Conservation (phyloP, 2,888 invertebrate species). For the Malthinus seriepunctatus region DNA sequence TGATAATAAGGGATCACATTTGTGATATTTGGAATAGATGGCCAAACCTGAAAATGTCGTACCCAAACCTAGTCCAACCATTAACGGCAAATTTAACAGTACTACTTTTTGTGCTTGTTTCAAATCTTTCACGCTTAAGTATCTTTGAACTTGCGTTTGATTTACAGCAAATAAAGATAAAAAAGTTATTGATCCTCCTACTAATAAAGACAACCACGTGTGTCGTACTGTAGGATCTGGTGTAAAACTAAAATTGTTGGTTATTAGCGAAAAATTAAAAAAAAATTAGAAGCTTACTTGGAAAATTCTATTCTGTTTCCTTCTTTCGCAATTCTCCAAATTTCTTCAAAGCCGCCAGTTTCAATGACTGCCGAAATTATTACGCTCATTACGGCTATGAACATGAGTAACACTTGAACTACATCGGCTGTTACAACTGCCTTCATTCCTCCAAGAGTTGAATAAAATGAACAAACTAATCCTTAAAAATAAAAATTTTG, state of each 20-base stretch:
- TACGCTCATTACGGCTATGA: slow-evolving; percentile 75
- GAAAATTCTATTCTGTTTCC: slow-evolving; percentile 71
- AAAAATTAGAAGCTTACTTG: no score
- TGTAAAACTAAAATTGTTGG: slow-evolving; percentile 59
- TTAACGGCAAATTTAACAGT: slow-evolving; percentile 78
- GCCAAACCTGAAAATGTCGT: slow-evolving; percentile 72
- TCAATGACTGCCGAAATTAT: slow-evolving; percentile 71
- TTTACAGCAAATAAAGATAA: slow-evolving; percentile 69
- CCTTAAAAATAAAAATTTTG: slow-evolving; percentile 46
- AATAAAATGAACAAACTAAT: slow-evolving; percentile 80
- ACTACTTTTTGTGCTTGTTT: slow-evolving; percentile 69
- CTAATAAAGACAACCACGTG: slow-evolving; percentile 73
- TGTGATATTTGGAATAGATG: slow-evolving; percentile 73
- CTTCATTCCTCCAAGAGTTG: slow-evolving; percentile 85
- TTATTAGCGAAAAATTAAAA: no score
- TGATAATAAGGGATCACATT: slow-evolving; percentile 74
- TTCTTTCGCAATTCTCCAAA: slow-evolving; percentile 70
- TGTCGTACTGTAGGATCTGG: slow-evolving; percentile 74
- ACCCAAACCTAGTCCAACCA: slow-evolving; percentile 68
- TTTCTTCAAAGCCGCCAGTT: slow-evolving; percentile 68
- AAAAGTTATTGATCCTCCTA: slow-evolving; percentile 75
- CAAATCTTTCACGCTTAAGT: slow-evolving; percentile 68
- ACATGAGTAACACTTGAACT: slow-evolving; percentile 82
- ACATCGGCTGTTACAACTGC: slow-evolving; percentile 86
- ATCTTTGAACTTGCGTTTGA: slow-evolving; percentile 76